Conservation (phyloP, 1,140 invertebrate species). For the Steinernema khuongi region DNA sequence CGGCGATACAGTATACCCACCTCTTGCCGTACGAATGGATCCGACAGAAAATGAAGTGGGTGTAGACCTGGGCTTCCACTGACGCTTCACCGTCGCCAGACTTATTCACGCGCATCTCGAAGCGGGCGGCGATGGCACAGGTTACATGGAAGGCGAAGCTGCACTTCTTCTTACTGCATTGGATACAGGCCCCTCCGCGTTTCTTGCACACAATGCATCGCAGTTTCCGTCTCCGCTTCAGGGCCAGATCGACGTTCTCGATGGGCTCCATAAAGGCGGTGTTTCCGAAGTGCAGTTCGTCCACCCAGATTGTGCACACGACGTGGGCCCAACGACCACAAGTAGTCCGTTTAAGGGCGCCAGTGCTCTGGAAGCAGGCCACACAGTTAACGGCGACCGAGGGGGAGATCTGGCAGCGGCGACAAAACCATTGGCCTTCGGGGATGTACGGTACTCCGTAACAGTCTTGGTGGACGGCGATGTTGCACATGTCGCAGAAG, state of each 20-base stretch:
- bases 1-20: constrained; percentile 28
- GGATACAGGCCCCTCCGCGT: constrained; percentile 88
- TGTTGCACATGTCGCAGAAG: constrained; percentile 98
- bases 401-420: constrained; percentile 85
- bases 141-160: constrained; percentile 86
- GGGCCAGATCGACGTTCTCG: constrained; percentile 88
- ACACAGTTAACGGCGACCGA: constrained; percentile 89
- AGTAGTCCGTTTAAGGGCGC: constrained; percentile 96
- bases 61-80: constrained; percentile 23
- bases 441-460: constrained; percentile 98
- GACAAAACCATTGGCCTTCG: constrained; percentile 94
- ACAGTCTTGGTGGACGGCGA: constrained; percentile 94
- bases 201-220: constrained; percentile 94
- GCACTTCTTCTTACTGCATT: constrained; percentile 66
- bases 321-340: constrained; percentile 93
- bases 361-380: constrained; percentile 91
- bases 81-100: not conserved
- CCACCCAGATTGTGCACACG: constrained; percentile 95
- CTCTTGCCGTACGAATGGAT: constrained; percentile 23
- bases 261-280: constrained; percentile 72
- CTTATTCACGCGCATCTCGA: constrained; percentile 63
- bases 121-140: constrained; percentile 74
- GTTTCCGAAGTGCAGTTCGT: constrained; percentile 68
- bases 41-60: constrained; percentile 16
- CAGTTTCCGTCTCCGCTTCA: constrained; percentile 84